Percentiles rank a stretch among this genome's conserved stretches.
Evolutionary conservation across 2,888 invertebrate species (phyloP).

Genomic region (Sipunculus nudus): DNA sequence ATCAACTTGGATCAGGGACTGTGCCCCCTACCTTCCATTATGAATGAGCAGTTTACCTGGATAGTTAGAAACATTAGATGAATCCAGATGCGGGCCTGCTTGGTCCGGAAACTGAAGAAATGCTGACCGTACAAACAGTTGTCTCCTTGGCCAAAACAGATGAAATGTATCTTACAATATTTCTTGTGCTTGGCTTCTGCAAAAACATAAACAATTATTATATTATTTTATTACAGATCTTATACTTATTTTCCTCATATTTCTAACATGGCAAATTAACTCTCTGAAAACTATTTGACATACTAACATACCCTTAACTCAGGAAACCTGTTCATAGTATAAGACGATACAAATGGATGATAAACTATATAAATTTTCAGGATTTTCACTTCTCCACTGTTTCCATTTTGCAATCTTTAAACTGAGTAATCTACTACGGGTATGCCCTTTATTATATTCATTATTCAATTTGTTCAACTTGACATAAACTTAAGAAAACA

Average conservation of each 20-base stretch:
- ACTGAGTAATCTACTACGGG: no score
- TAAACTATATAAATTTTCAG: no score
- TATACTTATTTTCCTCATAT: background rate
- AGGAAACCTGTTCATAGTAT: no score
- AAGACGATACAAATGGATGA: no score
- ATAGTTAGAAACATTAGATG: conserved; percentile 95
- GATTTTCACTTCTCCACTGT: no score
- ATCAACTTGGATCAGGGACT: no score
- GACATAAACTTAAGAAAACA: no score
- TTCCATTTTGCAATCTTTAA: no score
- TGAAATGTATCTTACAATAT: conserved; percentile 87
- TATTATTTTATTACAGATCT: background rate
- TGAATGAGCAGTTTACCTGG: conserved; percentile 75
- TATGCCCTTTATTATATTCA: no score
- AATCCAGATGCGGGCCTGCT: conserved; percentile 89
- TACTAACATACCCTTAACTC: no score
- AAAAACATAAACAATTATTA: conserved; percentile 38
- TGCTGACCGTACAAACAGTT: conserved; percentile 81
- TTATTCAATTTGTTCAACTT: no score
- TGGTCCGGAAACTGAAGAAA: conserved; percentile 70
- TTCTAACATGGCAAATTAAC: background rate
- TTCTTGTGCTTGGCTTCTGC: conserved; percentile 82
- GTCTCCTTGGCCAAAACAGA: conserved; percentile 80
- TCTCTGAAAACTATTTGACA: background rate
- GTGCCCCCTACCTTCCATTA: no score